Percentiles rank a stretch among this genome's conserved stretches.
phyloP scores from a whole-genome alignment of 2,113 vertebrate genomes.

The Microtus pennsylvanicus region DNA sequence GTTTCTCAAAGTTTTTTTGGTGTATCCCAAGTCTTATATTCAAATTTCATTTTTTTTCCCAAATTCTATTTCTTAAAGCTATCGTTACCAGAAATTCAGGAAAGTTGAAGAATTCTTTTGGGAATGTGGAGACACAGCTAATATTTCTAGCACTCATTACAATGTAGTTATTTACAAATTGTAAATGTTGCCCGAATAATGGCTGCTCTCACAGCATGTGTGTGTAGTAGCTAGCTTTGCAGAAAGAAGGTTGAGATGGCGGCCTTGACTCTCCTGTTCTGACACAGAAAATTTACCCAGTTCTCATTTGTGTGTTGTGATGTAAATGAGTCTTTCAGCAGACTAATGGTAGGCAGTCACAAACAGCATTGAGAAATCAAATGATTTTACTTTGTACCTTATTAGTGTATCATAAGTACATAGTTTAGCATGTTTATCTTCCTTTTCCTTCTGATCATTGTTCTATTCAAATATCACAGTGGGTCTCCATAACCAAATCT shows the following conservation, averaged over 20 bases:
- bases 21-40: constrained; percentile 48
- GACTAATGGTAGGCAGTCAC: background rate
- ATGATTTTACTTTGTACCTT: background rate
- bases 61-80: constrained; percentile 66
- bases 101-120: background rate
- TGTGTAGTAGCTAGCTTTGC: background rate
- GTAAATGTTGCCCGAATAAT: constrained; percentile 25
- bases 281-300: background rate
- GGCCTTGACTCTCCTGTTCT: background rate
- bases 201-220: background rate
- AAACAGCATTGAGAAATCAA: background rate
- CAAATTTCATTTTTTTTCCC: constrained; percentile 1
- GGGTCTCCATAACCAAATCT: background rate
- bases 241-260: background rate
- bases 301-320: background rate
- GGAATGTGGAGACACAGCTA: background rate
- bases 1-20: constrained; percentile 46
- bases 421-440: background rate
- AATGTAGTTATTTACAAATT: constrained; percentile 49
- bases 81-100: constrained; percentile 56
- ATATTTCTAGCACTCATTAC: background rate
- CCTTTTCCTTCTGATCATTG: background rate
- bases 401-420: background rate
- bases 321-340: background rate
- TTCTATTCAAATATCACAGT: background rate